Percentiles rank a stretch among this genome's conserved stretches.
Conservation (phyloP, 2,113 vertebrate genomes). For the Alligator mississippiensis region DNA sequence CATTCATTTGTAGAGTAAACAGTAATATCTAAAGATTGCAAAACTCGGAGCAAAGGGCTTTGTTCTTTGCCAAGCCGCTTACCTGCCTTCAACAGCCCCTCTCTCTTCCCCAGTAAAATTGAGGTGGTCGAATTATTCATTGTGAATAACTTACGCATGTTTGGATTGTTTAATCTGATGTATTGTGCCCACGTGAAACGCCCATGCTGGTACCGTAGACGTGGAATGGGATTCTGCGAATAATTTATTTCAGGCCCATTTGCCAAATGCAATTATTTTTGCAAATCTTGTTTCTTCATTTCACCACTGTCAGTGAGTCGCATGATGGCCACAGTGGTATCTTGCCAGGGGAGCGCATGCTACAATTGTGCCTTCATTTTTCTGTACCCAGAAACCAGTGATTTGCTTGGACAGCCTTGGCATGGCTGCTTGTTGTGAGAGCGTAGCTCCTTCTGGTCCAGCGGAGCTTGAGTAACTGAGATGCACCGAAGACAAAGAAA, state of each 20-base stretch:
- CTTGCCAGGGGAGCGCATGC: no score
- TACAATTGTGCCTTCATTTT: no score
- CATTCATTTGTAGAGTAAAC: neutral
- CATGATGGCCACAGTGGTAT: no score
- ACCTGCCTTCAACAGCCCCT: slow-evolving; percentile 5
- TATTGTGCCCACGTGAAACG: neutral
- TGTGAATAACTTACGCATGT: slow-evolving; percentile 60
- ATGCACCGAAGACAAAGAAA: neutral
- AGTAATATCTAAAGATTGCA: neutral
- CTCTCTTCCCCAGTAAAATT: slow-evolving; percentile 24
- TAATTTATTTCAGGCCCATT: neutral
- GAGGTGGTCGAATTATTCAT: slow-evolving; percentile 14
- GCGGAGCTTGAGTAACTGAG: neutral
- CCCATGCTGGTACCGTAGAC: neutral
- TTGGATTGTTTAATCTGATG: slow-evolving; percentile 24
- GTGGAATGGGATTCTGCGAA: neutral
- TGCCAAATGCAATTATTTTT: no score
- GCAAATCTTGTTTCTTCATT: no score
- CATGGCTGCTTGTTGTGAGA: neutral
- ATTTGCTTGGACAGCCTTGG: neutral
- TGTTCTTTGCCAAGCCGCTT: neutral
- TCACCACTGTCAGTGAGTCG: no score
- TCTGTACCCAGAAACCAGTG: no score
- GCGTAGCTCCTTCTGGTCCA: neutral
- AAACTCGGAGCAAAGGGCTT: neutral